Base-by-base conservation (phyloP, 2,113 vertebrate genomes). In the Periophthalmodon schlosseri region DNA sequence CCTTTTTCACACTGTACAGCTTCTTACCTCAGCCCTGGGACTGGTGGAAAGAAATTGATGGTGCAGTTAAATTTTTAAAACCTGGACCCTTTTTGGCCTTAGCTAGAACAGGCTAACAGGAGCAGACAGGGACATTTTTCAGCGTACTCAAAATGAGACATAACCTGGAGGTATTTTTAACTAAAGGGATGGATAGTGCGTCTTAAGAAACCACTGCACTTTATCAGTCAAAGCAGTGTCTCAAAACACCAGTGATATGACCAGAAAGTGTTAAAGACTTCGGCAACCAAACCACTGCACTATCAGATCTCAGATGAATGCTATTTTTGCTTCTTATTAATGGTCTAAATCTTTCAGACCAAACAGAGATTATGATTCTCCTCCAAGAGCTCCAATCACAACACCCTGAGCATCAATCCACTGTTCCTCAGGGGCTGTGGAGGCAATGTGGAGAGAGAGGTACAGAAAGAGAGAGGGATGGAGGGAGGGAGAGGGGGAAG, bases 361-460 rank as follows among this genome's bases (percentile, higher is more conserved):
- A 10, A 34, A 8, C 63, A 81, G 70, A 83, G 56, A 69, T 54
- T 21, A 9, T 46, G 11, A 4, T 14, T 11, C 15, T 49, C n/a
- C 44, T 68, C 67, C 36, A 10, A 24, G 54, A 58, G 71, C 63
- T 60, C 66, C 44, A 28, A 46, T 33, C 78, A 79, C 76, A 68
- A 63, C 47, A 56, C 78, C 68, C 82, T 57, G 4, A 70, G 72
- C 83, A 75, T 86, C 74, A 24, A 28, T 23, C 75, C 81, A 74
- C 69, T 12, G 6, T 50, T 83, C 76, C 23, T 68, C 24, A 15
- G 65, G 65, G 54, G 70, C 72, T 76, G 68, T 65, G 23, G 68
- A 56, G 58, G 49, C 20, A 4, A 20, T 60, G 70, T 56, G 28
- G 73, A 77, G 67, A 63, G 70, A 74, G 76, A 77, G 76, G 54